Conservation (phyloP, 2,888 invertebrate species). For the Thymelicus acteon region DNA sequence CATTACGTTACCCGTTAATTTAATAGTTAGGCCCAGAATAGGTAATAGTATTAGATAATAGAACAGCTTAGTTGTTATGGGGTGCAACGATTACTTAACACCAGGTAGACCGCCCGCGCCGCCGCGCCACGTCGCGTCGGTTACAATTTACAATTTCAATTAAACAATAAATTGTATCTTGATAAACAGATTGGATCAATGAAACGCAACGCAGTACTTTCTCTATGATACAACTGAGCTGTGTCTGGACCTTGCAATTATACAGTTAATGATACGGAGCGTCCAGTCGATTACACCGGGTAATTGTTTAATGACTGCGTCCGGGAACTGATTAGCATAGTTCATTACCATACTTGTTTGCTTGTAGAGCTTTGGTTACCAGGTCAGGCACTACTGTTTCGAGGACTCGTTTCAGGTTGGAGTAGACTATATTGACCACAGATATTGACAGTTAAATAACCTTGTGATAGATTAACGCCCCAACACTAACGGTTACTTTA, state of each 20-base stretch:
- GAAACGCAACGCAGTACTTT: background rate
- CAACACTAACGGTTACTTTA: too few species aligned
- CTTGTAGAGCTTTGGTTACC: background rate
- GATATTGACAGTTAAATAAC: too few species aligned
- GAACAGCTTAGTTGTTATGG: too few species aligned
- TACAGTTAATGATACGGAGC: conserved; percentile 23
- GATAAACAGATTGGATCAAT: background rate
- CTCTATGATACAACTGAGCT: background rate
- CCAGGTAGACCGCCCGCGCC: too few species aligned
- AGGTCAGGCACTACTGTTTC: background rate
- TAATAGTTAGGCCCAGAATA: too few species aligned
- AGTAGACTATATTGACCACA: too few species aligned
- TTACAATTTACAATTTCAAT: background rate
- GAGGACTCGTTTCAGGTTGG: too few species aligned
- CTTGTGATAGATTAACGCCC: too few species aligned
- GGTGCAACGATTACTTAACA: too few species aligned
- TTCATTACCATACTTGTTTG: conserved; percentile 23
- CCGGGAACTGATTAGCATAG: conserved; percentile 24
- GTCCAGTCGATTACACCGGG: conserved; percentile 21
- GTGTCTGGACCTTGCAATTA: background rate
- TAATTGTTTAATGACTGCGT: conserved; percentile 30
- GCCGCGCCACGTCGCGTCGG: too few species aligned
- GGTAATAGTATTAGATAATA: too few species aligned
- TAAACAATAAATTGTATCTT: conserved; percentile 1
- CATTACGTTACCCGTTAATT: too few species aligned